A percentile compares a stretch with the other conserved stretches of the same genome.
phyloP scores from a whole-genome alignment of 2,113 vertebrate species.

The Rhinoderma darwinii region DNA sequence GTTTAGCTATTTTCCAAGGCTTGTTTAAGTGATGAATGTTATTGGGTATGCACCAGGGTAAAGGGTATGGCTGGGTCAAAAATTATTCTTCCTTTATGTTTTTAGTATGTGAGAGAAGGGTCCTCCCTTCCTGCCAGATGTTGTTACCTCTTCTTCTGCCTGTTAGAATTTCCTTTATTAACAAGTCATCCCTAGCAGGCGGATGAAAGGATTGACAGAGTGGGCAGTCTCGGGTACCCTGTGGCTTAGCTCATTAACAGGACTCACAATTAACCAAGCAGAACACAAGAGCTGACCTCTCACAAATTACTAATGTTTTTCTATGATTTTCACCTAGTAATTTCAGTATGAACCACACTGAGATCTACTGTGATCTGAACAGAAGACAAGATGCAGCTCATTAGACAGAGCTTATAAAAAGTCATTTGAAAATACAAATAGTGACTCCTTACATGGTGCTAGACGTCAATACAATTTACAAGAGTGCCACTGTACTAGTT shows the following conservation, averaged over 20 bases:
- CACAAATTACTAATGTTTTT: constrained; percentile 16
- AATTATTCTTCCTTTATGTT: not conserved
- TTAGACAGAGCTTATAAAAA: not conserved
- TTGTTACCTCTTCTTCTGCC: not conserved
- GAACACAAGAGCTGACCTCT: constrained; percentile 7
- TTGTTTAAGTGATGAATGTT: not conserved
- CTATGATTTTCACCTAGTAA: not conserved
- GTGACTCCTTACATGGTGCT: not conserved
- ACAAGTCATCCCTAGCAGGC: constrained; percentile 24
- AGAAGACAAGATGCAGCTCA: not conserved
- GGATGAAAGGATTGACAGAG: constrained; percentile 17
- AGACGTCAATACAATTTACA: not conserved
- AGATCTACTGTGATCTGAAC: not conserved
- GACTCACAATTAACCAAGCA: not conserved
- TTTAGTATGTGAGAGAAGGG: not conserved
- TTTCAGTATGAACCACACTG: not conserved
- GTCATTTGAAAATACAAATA: not conserved
- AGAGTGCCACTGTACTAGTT: not conserved
- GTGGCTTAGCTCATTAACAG: constrained; percentile 37
- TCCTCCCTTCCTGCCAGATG: constrained; percentile 21
- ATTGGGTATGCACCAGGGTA: not conserved
- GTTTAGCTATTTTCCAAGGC: not conserved
- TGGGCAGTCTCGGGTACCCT: not conserved
- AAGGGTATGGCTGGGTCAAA: not conserved
- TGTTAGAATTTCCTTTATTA: constrained; percentile 38